Conservation (phyloP, 2,888 invertebrate genomes). For the Thumatha senex region DNA sequence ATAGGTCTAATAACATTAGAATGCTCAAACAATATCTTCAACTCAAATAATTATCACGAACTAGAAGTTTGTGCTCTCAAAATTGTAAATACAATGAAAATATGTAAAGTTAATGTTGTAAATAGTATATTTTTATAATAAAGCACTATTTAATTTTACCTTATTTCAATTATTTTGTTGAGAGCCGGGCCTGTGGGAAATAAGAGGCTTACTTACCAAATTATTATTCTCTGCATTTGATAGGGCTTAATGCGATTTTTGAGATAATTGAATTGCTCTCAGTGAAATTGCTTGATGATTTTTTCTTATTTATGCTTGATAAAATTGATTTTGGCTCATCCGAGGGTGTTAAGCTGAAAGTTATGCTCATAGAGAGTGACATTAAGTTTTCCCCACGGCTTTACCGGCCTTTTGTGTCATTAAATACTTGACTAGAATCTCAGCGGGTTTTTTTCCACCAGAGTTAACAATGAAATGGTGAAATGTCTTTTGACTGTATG, state of each 20-base stretch:
- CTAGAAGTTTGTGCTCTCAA: constrained; percentile 9
- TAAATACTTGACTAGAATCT: no score
- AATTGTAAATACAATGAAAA: constrained; percentile 27
- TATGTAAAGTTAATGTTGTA: constrained; percentile 17
- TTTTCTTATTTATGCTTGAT: no score
- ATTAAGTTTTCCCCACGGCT: no score
- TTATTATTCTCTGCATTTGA: not conserved
- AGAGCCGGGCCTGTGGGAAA: not conserved
- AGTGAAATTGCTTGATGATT: not conserved
- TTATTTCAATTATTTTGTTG: not conserved
- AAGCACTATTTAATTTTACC: constrained; percentile 43
- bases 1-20: no score
- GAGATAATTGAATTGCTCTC: not conserved
- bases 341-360: no score
- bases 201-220: not conserved
- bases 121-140: constrained; percentile 39
- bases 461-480: no score
- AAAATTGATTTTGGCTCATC: no score
- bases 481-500: no score
- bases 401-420: no score
- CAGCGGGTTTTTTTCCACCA: no score
- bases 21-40: not conserved
- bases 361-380: no score
- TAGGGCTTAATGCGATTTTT: not conserved
- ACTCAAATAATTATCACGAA: constrained; percentile 6